phyloP scores from a whole-genome alignment of 2,888 invertebrate genomes.

The Phytoseiulus persimilis region DNA sequence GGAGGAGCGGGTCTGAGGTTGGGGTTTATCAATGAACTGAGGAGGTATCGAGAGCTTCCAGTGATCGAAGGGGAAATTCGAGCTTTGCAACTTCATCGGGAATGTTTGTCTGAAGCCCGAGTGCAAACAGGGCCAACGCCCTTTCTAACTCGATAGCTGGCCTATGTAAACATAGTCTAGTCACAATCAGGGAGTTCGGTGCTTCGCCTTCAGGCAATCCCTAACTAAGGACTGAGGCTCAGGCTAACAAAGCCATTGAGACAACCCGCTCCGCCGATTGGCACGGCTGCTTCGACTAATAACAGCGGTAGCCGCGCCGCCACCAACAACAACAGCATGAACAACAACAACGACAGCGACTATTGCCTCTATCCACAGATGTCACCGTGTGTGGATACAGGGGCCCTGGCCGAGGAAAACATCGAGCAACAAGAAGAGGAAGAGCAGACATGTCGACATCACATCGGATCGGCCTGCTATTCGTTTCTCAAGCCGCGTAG shows the following conservation, averaged over 20 bases:
- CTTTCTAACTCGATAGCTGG: background rate
- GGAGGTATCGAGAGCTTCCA: background rate
- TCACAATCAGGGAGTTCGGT: background rate
- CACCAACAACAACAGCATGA: background rate
- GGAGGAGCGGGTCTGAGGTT: no score
- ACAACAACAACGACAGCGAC: background rate
- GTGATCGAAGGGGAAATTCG: background rate
- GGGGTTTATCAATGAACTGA: no score
- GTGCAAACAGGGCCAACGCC: background rate
- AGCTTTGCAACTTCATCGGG: background rate
- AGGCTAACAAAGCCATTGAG: background rate
- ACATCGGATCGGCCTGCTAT: background rate
- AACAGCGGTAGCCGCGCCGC: background rate
- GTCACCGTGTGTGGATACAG: constrained; percentile 5
- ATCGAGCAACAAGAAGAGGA: background rate
- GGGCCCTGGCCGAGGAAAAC: background rate
- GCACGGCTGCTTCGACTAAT: background rate
- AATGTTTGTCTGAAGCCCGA: background rate
- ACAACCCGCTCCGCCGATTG: constrained; percentile 5
- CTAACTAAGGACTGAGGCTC: background rate
- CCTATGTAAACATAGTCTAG: background rate
- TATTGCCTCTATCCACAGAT: background rate
- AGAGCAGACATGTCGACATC: constrained; percentile 5
- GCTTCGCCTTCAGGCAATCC: background rate
- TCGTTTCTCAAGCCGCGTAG: background rate